Evolutionary conservation across 2,888 invertebrate genomes (phyloP).

Genomic region (Himalopsyche anomala): DNA sequence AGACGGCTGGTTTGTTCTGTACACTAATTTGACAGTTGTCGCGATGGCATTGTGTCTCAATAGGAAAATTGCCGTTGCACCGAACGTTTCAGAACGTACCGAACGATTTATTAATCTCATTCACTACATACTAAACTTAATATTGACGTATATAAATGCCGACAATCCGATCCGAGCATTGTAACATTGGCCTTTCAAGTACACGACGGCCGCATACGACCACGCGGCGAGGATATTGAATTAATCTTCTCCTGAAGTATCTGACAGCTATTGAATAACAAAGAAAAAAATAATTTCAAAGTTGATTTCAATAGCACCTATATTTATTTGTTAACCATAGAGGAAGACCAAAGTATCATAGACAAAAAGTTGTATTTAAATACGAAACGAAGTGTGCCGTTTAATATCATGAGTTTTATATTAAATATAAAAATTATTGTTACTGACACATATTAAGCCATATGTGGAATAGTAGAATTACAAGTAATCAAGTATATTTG

Average conservation of each 20-base stretch:
- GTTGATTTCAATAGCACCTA: too few relatives aligned
- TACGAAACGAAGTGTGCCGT: too few relatives aligned
- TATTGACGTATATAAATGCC: conserved; percentile 21
- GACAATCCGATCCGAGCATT: conserved; percentile 67
- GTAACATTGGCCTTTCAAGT: conserved; percentile 76
- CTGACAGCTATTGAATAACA: too few relatives aligned
- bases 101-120: not conserved
- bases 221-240: not conserved
- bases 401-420: too few relatives aligned
- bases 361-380: too few relatives aligned
- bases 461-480: too few relatives aligned
- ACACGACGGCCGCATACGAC: not conserved
- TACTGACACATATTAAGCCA: too few relatives aligned
- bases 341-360: too few relatives aligned
- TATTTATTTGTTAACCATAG: too few relatives aligned
- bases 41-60: conserved; percentile 68
- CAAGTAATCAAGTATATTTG: too few relatives aligned
- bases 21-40: conserved; percentile 49
- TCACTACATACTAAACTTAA: not conserved
- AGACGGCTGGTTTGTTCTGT: not conserved
- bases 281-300: too few relatives aligned
- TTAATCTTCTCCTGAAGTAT: not conserved
- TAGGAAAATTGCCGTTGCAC: conserved; percentile 73
- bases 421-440: too few relatives aligned
- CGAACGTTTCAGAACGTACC: conserved; percentile 47